Evolutionary conservation across 2,113 vertebrate species (phyloP).

Genomic region (Nothocercus julius): DNA sequence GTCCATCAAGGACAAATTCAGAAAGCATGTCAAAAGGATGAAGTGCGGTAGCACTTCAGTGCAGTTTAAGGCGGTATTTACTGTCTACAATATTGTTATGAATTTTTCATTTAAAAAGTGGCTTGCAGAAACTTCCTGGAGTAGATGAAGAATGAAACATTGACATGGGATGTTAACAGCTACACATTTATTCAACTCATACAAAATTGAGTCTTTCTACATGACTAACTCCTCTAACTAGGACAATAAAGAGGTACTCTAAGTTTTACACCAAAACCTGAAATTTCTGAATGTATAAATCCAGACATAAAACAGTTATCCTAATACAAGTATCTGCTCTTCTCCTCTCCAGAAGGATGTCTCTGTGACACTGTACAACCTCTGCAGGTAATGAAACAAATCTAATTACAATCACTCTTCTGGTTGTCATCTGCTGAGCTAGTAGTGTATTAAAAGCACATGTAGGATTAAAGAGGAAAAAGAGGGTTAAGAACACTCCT

Average conservation of each 20-base stretch:
- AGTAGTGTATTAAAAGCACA: neutral
- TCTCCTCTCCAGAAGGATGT: neutral
- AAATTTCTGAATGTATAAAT: neutral
- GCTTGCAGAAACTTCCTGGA: neutral
- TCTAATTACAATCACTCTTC: neutral
- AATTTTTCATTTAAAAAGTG: neutral
- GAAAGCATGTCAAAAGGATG: neutral
- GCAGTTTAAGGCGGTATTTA: neutral
- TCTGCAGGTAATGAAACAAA: neutral
- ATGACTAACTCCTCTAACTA: neutral
- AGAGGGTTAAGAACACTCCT: neutral
- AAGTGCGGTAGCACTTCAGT: neutral
- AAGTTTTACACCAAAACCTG: neutral
- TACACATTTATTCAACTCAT: neutral
- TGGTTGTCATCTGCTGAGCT: neutral
- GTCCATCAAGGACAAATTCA: neutral
- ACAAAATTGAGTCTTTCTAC: neutral
- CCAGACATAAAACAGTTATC: neutral
- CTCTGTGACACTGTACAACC: neutral
- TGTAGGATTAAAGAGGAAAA: neutral
- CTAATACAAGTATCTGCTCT: neutral
- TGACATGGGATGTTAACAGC: neutral
- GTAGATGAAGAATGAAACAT: neutral
- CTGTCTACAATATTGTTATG: neutral
- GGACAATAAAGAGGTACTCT: neutral